Conservation (phyloP, 2,888 invertebrate species). For the Coenonympha arcania region DNA sequence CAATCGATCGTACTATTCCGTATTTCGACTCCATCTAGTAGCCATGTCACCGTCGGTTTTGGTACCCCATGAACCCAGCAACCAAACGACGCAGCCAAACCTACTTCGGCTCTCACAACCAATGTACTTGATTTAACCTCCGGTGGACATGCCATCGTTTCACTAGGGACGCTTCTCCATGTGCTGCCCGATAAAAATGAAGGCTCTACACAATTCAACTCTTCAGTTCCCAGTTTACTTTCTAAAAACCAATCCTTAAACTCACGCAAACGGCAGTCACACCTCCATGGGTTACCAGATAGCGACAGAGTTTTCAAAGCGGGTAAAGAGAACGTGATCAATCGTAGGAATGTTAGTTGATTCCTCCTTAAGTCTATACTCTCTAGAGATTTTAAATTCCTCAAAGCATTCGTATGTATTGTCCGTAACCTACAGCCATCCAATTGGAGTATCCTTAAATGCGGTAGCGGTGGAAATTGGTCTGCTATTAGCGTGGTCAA, state of each 20-base stretch:
- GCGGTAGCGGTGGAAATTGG: slow-evolving; percentile 87
- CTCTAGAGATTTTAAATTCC: slow-evolving; percentile 81
- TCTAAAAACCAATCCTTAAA: slow-evolving; percentile 89
- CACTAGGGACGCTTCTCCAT: slow-evolving; percentile 84
- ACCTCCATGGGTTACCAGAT: slow-evolving; percentile 91
- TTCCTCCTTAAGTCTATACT: slow-evolving; percentile 88
- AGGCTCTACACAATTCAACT: slow-evolving; percentile 83
- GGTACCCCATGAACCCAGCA: slow-evolving; percentile 89
- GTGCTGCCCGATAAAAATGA: slow-evolving; percentile 77
- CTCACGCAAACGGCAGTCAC: slow-evolving; percentile 88
- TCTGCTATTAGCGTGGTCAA: slow-evolving; percentile 80
- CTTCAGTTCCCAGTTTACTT: slow-evolving; percentile 83
- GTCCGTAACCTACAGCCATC: slow-evolving; percentile 84
- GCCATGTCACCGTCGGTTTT: slow-evolving; percentile 86
- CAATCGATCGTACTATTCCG: slow-evolving; percentile 65
- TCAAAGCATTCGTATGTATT: slow-evolving; percentile 84
- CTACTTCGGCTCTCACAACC: slow-evolving; percentile 82
- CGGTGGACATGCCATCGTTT: slow-evolving; percentile 88
- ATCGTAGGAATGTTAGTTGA: slow-evolving; percentile 78
- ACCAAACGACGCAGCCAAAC: slow-evolving; percentile 85
- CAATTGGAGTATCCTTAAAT: slow-evolving; percentile 85
- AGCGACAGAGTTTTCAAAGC: slow-evolving; percentile 86
- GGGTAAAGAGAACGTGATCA: slow-evolving; percentile 77
- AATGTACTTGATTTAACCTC: slow-evolving; percentile 77
- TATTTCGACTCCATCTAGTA: slow-evolving; percentile 79